Base-by-base conservation (phyloP, 2,113 vertebrate genomes). In the Chitala chitala region DNA sequence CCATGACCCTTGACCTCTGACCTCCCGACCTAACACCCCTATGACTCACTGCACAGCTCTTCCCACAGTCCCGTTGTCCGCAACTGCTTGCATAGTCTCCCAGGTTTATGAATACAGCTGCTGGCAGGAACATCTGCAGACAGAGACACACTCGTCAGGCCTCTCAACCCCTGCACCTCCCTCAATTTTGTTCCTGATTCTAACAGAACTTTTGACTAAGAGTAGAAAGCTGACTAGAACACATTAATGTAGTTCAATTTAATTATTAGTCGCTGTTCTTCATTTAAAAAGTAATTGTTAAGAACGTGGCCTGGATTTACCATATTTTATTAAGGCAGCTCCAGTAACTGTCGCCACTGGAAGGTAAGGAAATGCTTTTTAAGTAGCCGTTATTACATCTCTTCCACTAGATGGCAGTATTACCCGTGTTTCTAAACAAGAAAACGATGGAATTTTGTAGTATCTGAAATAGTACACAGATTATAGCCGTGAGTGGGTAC, bases 11-110 rank as follows among this genome's bases (percentile, higher is more conserved):
- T 8, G 4, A 29, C 54, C 54, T 22, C 54, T 56, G 54, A 22
- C 40, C n/a, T n/a, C n/a, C n/a, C n/a, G n/a, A 1, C 9, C 15
- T n/a, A 54, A 8, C 20, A 22, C 12, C 5, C 17, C n/a, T 42
- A 26, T 3, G 46, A 56, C 93, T 96, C 84, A 99, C 96, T 79
- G 92, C 93, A 74, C 93, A 91, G 54, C 92, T 89, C 73, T 94
- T 89, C 9, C 92, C 91, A 13, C 90, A 93, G 80, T 86, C 33
- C n/a, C 74, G 75, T 9, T 92, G 92, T 36, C 93, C 94, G 22
- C 94, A 96, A 83, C 94, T 95, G 15, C 88, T 86, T 13, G 87
- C 90, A 81, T 93, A 95, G 78, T 95, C 93, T 77, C 92, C 89
- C 86, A 98, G 83, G 73, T 90, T 93, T 85, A 93, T 68, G 86